A percentile compares a stretch with the other conserved stretches of the same genome.
phyloP scores from a whole-genome alignment of 2,113 vertebrate genomes.

The Cardinalis cardinalis region DNA sequence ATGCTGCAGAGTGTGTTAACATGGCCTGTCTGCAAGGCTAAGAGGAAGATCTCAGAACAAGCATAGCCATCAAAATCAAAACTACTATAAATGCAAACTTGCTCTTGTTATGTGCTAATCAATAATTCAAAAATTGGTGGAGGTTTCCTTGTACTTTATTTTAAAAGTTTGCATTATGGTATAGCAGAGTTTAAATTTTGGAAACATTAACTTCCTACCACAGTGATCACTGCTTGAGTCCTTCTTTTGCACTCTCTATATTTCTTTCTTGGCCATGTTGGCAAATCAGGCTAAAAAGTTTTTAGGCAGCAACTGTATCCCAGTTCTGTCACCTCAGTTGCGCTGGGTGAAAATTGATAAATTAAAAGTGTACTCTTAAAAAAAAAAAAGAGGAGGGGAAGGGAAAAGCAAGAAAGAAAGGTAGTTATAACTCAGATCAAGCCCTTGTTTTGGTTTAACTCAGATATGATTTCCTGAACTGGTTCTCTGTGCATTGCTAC shows the following conservation, averaged over 20 bases:
- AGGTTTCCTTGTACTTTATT: neutral
- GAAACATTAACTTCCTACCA: neutral
- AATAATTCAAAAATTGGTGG: neutral
- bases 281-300: neutral
- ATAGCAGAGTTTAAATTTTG: neutral
- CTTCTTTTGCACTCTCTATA: neutral
- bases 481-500: neutral
- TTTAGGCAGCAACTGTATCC: neutral
- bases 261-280: neutral
- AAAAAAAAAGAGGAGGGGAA: fast-evolving
- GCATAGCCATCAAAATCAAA: neutral
- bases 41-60: neutral
- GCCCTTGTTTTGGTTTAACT: neutral
- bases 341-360: neutral
- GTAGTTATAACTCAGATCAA: neutral
- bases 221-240: neutral
- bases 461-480: neutral
- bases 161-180: neutral
- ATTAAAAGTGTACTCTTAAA: neutral
- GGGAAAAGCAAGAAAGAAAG: neutral
- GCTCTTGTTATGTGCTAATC: fast-evolving
- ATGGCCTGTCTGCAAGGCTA: neutral
- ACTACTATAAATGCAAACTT: neutral
- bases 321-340: neutral
- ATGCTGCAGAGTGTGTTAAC: neutral